phyloP scores from a whole-genome alignment of 2,797 vertebrate genomes.

The Siniperca obscura region DNA sequence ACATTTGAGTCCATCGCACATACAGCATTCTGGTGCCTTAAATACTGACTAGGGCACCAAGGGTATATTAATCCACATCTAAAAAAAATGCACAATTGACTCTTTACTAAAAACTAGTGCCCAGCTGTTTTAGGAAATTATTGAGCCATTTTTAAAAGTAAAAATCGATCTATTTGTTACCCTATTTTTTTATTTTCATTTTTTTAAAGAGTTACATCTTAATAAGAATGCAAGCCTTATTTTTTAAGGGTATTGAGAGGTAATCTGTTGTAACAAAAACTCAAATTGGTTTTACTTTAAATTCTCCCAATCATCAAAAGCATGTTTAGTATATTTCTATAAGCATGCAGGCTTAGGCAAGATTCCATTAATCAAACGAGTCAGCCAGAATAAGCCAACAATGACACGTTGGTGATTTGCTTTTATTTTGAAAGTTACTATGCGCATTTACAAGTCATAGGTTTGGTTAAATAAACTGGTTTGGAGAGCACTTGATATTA shows the following conservation, averaged over 20 bases:
- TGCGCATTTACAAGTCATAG: background rate
- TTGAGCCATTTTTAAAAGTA: too few relatives aligned
- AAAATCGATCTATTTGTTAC: background rate
- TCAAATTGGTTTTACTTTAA: background rate
- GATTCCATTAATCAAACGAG: conserved; percentile 19
- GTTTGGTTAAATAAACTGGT: background rate
- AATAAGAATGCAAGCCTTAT: background rate
- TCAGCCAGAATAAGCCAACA: conserved; percentile 29
- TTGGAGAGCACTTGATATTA: background rate
- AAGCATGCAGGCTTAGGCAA: conserved; percentile 1
- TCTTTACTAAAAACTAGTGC: background rate
- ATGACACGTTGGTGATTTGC: background rate
- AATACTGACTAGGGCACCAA: background rate
- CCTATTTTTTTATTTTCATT: background rate
- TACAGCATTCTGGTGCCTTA: background rate
- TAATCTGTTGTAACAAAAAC: background rate
- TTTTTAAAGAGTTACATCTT: background rate
- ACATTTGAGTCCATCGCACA: background rate
- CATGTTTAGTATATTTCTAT: conserved; percentile 25
- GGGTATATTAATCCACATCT: background rate
- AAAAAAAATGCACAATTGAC: background rate
- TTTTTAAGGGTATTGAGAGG: background rate
- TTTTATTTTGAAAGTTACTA: conserved; percentile 26
- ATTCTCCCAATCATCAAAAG: conserved; percentile 20
- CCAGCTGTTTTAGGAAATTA: background rate